Evolutionary conservation across 2,113 vertebrate genomes (phyloP), one percentile per base, ranked within the genome.

Genomic region (Stomatorhinus ivindoensis): DNA sequence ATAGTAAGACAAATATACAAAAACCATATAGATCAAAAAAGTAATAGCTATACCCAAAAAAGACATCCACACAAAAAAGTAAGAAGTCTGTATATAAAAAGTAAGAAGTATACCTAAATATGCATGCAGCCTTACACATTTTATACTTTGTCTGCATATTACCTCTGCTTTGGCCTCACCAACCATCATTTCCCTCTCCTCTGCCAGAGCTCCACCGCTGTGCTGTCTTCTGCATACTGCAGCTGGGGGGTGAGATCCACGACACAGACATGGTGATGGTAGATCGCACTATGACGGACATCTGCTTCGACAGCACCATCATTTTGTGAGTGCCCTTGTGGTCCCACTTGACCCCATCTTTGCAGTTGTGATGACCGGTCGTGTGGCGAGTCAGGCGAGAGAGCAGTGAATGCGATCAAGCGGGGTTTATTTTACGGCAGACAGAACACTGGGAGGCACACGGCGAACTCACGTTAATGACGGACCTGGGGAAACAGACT

Each of bases 211-310:
- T 96, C 10, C 97, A 97, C 90, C 96, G 95, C 88, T 98, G 97
- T 39, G 97, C 97, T 0, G 96, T 97, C 24, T 98, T 98, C 95
- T 96, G 97, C 91, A 93, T 98, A 90, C 94, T 98, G 76, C 97
- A 96, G 92, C 92, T 97, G 0, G 97, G 96, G 4, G 94, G 95
- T 0, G 95, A 97, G 91, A 97, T 98, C 91, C 92, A 95, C 0
- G 97, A 97, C 92, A 97, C 97, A 0, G 96, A 97, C 90, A 96
- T 97, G 93, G 93, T 97, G 91, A 94, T 98, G 91, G 97, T 97
- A 46, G 97, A 98, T 94, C 92, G 97, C 89, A 98, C 97, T 0
- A 93, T 97, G 85, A 97, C 97, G 0, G 97, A 98, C 93, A 96
- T 98, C 93, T 97, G 96, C 92, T 97, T 98, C 53, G 96, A 97